Conservation (phyloP, 2,797 vertebrate genomes). For the Lepilemur ruficaudatus region DNA sequence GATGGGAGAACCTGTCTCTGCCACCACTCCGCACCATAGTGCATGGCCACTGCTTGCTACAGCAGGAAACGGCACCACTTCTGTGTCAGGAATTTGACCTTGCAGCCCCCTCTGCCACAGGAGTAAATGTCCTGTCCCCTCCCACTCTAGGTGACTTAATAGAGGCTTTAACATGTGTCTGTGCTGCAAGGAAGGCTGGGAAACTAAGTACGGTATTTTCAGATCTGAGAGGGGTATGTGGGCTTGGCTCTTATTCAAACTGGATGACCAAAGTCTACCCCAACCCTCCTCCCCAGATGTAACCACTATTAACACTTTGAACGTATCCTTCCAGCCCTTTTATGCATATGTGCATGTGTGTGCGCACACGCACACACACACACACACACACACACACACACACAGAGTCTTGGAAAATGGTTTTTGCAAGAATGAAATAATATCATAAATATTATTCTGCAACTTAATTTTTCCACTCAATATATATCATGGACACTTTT, state of each 20-base stretch:
- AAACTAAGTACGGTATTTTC: not conserved
- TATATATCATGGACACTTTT: not conserved
- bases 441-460: not conserved
- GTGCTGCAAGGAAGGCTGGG: not conserved
- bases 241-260: not conserved
- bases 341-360: rapidly evolving
- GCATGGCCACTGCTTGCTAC: not conserved
- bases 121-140: not conserved
- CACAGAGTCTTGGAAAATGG: not conserved
- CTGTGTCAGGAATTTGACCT: not conserved
- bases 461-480: not conserved
- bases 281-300: not conserved
- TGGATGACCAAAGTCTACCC: not conserved
- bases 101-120: not conserved
- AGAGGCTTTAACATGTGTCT: not conserved
- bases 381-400: no score
- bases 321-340: not conserved
- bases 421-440: not conserved
- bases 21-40: not conserved
- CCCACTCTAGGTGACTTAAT: not conserved
- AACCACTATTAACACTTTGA: not conserved
- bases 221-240: not conserved
- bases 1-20: not conserved
- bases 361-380: not conserved
- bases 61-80: not conserved